Base-by-base conservation (phyloP, 2,888 invertebrate genomes). In the Stenurella melanura region DNA sequence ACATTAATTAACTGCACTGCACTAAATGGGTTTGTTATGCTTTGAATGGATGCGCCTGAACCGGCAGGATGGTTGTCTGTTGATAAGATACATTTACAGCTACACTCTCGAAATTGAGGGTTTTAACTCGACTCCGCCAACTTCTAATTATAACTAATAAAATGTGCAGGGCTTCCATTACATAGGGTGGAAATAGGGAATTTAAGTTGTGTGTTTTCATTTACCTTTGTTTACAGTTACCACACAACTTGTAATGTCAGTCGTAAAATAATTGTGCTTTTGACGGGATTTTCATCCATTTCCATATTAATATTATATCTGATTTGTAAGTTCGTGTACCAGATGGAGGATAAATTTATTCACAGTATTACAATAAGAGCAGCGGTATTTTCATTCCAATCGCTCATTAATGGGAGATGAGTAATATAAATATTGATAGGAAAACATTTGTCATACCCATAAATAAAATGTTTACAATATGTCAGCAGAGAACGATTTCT, bases 1-100 rank as follows among this genome's bases (percentile, higher is more conserved):
- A 78, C 82, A 80, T 83, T 83, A 83, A 83, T 83, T 83, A 83
- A 82, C 83, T 82, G 79, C 79, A 75, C 77, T 75, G 77, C 81
- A 82, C 80, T 82, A 82, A 82, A 83, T 83, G 82, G 81, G 79
- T 80, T 78, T 78, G 80, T 81, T 82, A 81, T 80, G 79, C 75
- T 77, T 70, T 75, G 79, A 82, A 82, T 81, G 79, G 80, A 81
- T 77, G 78, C 79, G 81, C 81, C 78, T 74, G 78, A 83, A 81
- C 80, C 79, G 80, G 80, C 82, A 81, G 81, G 78, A 83, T 83
- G 78, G 80, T 78, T 78, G 82, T 78, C 80, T 79, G 76, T 72
- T 82, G 83, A 83, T 82, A 82, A 82, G 83, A 82, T 81, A 80
- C 83, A 83, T 80, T 76, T 74, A 78, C 78, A 58, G 71, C 56